Conservation (phyloP, 2,113 vertebrate species). For the Rhinichthys klamathensis region DNA sequence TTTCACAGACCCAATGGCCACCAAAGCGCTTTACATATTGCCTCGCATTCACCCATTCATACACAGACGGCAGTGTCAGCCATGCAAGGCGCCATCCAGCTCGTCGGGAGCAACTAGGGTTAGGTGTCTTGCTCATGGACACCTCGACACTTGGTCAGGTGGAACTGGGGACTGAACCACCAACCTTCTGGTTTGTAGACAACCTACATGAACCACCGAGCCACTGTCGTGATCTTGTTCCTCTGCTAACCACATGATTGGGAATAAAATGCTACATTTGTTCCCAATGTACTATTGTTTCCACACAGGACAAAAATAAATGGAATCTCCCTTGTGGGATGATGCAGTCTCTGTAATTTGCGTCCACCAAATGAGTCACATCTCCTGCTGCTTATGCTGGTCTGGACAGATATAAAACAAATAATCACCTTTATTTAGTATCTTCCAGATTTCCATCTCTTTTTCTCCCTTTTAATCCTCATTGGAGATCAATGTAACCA, state of each 20-base stretch:
- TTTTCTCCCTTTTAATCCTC: neutral
- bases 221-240: neutral
- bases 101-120: no score
- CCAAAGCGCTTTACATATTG: no score
- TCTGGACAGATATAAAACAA: slow-evolving; percentile 15
- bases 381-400: neutral
- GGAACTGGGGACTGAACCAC: no score
- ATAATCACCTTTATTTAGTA: slow-evolving; percentile 1
- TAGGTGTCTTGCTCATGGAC: no score
- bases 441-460: neutral
- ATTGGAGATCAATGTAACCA: no score
- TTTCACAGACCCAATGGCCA: no score
- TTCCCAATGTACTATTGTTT: slow-evolving; percentile 19
- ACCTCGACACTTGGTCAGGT: no score
- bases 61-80: no score
- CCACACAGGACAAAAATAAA: slow-evolving; percentile 6
- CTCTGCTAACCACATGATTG: slow-evolving; percentile 13
- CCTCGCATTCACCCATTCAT: no score
- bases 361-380: slow-evolving; percentile 2
- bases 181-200: no score
- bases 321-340: slow-evolving; percentile 20
- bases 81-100: no score
- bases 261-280: slow-evolving; percentile 10
- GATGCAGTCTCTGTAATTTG: slow-evolving; percentile 23
- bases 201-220: no score